Conservation (phyloP, 2,888 invertebrate genomes). For the Saturnia pavonia region DNA sequence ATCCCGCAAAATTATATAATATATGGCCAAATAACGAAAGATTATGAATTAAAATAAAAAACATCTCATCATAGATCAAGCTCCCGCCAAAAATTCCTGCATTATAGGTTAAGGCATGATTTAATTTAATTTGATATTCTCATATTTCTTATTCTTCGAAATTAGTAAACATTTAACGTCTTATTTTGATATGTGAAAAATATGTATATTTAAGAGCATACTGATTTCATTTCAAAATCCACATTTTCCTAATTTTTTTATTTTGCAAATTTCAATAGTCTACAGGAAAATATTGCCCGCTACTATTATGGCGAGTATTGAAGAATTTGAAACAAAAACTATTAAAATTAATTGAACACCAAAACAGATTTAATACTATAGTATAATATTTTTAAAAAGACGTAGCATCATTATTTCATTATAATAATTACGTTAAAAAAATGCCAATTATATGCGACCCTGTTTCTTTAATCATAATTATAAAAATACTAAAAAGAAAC, state of each 20-base stretch:
- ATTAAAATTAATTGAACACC: neutral
- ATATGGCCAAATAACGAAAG: no score
- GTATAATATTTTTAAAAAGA: neutral
- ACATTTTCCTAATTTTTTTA: neutral
- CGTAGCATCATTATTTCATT: neutral
- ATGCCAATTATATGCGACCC: neutral
- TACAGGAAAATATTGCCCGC: neutral
- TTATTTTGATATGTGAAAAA: neutral
- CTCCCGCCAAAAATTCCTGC: no score
- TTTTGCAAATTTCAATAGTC: neutral
- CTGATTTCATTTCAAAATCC: neutral
- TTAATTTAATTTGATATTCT: neutral
- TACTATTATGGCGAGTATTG: neutral
- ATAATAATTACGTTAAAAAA: neutral
- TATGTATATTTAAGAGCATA: neutral
- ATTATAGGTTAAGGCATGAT: no score
- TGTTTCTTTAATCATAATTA: conserved; percentile 11
- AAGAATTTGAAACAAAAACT: neutral
- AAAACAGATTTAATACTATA: neutral
- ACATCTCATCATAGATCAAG: no score
- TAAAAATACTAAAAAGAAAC: conserved; percentile 4
- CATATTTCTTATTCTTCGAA: neutral
- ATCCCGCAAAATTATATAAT: no score
- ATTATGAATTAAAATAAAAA: no score
- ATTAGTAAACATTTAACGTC: no score